These are phyloP conservation scores for Polyommatus icarus DNA, from an alignment of 2,888 invertebrate genomes.

Conservation along the genomic window DNA sequence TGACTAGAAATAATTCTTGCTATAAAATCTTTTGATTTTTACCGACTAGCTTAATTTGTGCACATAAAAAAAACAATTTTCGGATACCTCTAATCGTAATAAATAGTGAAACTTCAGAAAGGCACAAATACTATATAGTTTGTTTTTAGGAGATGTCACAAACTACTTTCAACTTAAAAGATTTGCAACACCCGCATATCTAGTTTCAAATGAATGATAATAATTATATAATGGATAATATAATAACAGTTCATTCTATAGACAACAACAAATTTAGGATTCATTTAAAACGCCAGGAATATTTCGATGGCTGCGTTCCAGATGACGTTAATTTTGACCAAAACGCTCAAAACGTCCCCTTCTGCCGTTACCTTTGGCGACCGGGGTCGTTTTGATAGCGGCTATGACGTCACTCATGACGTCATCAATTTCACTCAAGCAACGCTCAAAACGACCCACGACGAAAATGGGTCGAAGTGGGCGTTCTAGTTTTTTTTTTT, in stretches of 20 bases:
- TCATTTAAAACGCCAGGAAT: not conserved
- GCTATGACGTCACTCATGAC: no score
- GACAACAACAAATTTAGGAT: not conserved
- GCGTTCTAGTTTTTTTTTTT: no score
- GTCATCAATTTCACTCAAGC: no score
- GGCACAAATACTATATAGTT: not conserved
- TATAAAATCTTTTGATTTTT: not conserved
- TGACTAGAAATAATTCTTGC: not conserved
- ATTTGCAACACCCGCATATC: not conserved
- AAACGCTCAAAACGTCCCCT: no score
- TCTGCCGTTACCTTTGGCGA: no score
- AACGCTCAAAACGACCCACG: no score
- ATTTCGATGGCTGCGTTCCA: no score
- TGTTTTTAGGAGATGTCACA: not conserved
- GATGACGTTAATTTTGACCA: no score
- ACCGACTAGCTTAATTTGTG: not conserved
- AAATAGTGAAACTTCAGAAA: not conserved
- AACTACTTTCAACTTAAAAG: not conserved
- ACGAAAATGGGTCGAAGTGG: no score
- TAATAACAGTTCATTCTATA: not conserved
- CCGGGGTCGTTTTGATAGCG: no score
- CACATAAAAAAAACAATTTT: not conserved
- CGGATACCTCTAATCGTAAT: not conserved
- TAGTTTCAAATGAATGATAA: not conserved
- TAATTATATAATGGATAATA: not conserved